These are phyloP conservation scores for Drosophila pruinosa DNA, from an alignment of 1,140 invertebrate genomes.

Conservation along the genomic window DNA sequence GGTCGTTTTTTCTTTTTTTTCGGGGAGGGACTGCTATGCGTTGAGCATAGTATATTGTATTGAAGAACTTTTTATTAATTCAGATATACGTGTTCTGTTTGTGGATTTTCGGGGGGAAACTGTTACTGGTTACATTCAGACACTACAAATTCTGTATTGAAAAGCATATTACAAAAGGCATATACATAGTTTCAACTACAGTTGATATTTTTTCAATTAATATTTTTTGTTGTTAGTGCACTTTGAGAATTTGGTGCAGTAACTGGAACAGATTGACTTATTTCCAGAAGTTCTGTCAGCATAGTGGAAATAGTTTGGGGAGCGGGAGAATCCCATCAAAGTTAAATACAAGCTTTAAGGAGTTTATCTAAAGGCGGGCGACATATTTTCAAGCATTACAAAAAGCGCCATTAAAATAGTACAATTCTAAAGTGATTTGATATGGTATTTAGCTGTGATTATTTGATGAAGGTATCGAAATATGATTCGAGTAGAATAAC, in stretches of 20 bases:
- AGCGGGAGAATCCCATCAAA: conserved; percentile 11
- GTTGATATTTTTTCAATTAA: conserved; percentile 6
- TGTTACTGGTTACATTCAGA: conserved; percentile 57
- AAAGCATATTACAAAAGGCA: conserved; percentile 52
- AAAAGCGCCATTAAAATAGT: conserved; percentile 50
- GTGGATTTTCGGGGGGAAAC: conserved; percentile 31
- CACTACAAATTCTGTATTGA: conserved; percentile 51
- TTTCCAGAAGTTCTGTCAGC: background rate
- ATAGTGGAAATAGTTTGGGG: background rate
- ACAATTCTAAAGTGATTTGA: conserved; percentile 35
- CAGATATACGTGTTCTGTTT: conserved; percentile 61
- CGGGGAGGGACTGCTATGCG: conserved; percentile 22
- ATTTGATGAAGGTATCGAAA: conserved; percentile 14
- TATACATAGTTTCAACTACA: conserved; percentile 26
- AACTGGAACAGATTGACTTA: background rate
- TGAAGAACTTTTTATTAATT: conserved; percentile 59
- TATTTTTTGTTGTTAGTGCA: conserved; percentile 42
- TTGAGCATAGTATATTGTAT: conserved; percentile 43
- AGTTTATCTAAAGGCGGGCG: conserved; percentile 56
- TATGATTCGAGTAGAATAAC: conserved; percentile 23
- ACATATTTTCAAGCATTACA: conserved; percentile 59
- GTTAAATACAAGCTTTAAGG: conserved; percentile 16
- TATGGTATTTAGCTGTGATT: conserved; percentile 16
- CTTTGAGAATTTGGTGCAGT: conserved; percentile 22
- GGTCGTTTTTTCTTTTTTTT: conserved; percentile 28